These are phyloP conservation scores for Bufotes viridis DNA, from an alignment of 2,797 vertebrate species.

Conservation along the genomic window DNA sequence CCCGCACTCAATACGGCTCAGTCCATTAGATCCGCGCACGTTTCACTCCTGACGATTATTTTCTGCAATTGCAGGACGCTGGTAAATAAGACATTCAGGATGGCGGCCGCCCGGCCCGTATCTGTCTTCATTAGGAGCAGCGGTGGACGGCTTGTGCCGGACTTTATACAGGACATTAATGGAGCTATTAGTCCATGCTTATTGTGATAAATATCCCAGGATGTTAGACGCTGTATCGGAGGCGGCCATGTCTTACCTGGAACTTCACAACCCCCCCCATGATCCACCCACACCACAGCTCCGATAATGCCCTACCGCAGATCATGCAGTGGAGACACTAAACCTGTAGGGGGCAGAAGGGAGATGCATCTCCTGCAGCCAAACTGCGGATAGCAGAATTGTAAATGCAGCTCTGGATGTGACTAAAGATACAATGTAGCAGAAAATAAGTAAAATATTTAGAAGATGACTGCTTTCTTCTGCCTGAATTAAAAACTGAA, in stretches of 20 bases:
- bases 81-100: not conserved
- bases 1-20: constrained; percentile 3
- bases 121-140: not conserved
- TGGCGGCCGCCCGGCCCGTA: not conserved
- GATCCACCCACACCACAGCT: not conserved
- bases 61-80: constrained; percentile 22
- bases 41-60: not conserved
- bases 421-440: no score
- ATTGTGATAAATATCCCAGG: not conserved
- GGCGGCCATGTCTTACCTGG: not conserved
- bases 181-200: not conserved
- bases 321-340: not conserved
- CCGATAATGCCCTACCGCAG: not conserved
- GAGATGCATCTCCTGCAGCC: no score
- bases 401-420: no score
- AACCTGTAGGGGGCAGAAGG: no score
- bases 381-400: no score
- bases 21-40: not conserved
- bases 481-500: no score
- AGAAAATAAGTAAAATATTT: no score
- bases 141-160: not conserved
- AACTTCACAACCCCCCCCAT: not conserved
- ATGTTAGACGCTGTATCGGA: no score
- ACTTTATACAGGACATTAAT: not conserved
- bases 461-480: no score